A percentile compares a stretch with the other conserved stretches of the same genome.
Conservation (phyloP, 2,888 invertebrate species). For the Merodon equestris region DNA sequence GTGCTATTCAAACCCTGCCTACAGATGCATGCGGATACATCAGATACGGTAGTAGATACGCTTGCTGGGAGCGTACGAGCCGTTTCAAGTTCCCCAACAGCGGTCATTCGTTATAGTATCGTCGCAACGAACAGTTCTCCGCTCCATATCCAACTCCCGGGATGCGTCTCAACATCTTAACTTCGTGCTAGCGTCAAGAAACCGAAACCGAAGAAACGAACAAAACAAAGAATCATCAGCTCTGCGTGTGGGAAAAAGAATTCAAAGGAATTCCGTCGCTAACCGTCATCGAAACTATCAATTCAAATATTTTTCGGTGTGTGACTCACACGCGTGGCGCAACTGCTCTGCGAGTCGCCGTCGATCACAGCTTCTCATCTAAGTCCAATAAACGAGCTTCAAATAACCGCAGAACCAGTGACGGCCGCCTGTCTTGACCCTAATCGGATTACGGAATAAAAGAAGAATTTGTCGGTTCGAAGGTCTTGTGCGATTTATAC, state of each 20-base stretch:
- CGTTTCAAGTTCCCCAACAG: constrained; percentile 60
- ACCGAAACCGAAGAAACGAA: too few relatives aligned
- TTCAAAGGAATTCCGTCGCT: constrained; percentile 44
- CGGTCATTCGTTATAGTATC: constrained; percentile 67
- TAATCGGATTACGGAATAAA: constrained; percentile 64
- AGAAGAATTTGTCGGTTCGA: constrained; percentile 38
- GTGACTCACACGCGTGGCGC: constrained; percentile 44
- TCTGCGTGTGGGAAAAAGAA: background rate
- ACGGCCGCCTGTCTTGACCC: constrained; percentile 40
- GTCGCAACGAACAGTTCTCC: constrained; percentile 61
- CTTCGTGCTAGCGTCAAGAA: constrained; percentile 10
- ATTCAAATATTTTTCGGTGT: constrained; percentile 27
- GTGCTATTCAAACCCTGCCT: constrained; percentile 21
- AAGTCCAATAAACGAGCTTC: constrained; percentile 29
- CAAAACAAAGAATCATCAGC: constrained; percentile 51
- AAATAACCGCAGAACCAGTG: constrained; percentile 21
- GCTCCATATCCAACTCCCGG: background rate
- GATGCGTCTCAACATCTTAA: constrained; percentile 11
- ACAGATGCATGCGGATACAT: constrained; percentile 60
- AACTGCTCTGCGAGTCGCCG: constrained; percentile 16
- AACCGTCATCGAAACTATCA: constrained; percentile 57
- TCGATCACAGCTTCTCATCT: too few relatives aligned
- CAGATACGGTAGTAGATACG: constrained; percentile 64
- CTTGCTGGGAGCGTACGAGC: constrained; percentile 37
- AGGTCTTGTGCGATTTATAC: constrained; percentile 40